Evolutionary conservation across 2,113 vertebrate genomes (phyloP).

Genomic region (Scartelaos histophorus): DNA sequence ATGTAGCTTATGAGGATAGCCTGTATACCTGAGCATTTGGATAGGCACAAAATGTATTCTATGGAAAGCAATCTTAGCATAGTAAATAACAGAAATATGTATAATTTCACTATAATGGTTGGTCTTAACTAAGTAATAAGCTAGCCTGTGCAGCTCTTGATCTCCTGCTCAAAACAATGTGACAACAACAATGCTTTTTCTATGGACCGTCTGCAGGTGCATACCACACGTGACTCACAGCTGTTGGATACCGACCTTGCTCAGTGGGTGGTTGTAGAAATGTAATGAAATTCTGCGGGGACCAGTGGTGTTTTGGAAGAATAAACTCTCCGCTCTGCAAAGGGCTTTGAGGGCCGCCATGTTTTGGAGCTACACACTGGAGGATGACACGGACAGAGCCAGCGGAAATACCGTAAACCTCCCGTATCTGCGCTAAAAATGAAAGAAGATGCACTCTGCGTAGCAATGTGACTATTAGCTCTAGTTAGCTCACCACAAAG

Average conservation of each 20-base stretch:
- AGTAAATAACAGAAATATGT: not conserved
- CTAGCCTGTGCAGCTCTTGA: not conserved
- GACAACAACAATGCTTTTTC: too few species aligned
- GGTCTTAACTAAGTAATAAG: not conserved
- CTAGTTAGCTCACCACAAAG: not conserved
- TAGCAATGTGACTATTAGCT: not conserved
- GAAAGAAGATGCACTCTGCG: not conserved
- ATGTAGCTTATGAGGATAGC: too few species aligned
- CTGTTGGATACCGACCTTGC: constrained; percentile 72
- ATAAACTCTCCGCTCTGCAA: constrained; percentile 57
- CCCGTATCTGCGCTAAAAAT: not conserved
- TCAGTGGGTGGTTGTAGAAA: constrained; percentile 30
- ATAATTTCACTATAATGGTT: not conserved
- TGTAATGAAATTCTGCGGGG: constrained; percentile 48
- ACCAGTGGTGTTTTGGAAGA: constrained; percentile 56
- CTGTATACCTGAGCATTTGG: too few species aligned
- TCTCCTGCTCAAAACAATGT: not conserved
- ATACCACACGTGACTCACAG: not conserved
- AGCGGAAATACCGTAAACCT: constrained; percentile 8
- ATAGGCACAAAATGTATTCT: too few species aligned
- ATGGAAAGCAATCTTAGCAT: not conserved
- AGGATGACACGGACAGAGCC: not conserved
- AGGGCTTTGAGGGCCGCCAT: constrained; percentile 75
- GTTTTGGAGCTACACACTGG: constrained; percentile 38
- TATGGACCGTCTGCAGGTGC: not conserved